Percentiles rank a stretch among this genome's conserved stretches.
Evolutionary conservation across 2,888 invertebrate species (phyloP).

Genomic region (Drosophila meridiana): DNA sequence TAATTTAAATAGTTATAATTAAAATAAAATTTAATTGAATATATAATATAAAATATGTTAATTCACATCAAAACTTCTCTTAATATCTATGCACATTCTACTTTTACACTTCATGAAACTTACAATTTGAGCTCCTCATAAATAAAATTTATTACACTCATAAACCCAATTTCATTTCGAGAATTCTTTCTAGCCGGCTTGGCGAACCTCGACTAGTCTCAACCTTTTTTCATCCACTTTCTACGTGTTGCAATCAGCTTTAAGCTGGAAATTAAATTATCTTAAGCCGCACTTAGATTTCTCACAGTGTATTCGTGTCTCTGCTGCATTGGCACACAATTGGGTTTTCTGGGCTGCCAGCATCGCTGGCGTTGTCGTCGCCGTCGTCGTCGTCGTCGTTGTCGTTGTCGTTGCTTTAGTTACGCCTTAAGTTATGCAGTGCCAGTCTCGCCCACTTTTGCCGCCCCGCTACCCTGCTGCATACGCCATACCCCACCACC

Average conservation of each 20-base stretch:
- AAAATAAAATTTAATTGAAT: too few species aligned
- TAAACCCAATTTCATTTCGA: neutral
- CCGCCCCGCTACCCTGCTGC: neutral
- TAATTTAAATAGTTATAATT: neutral
- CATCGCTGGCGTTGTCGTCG: slow-evolving; percentile 19
- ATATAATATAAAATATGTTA: too few species aligned
- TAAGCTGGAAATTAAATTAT: slow-evolving; percentile 18
- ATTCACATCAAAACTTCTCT: too few species aligned
- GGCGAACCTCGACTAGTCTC: neutral
- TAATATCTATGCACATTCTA: neutral
- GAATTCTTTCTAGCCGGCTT: neutral
- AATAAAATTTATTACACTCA: neutral
- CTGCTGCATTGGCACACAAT: slow-evolving; percentile 72
- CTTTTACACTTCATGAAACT: neutral
- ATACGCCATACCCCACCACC: neutral
- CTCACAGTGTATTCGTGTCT: slow-evolving; percentile 54
- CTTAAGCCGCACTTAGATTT: slow-evolving; percentile 28
- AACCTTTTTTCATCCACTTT: neutral
- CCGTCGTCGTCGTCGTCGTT: slow-evolving; percentile 15
- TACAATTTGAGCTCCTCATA: neutral
- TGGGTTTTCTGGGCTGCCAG: slow-evolving; percentile 56
- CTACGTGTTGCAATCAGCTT: slow-evolving; percentile 3
- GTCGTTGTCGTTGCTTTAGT: slow-evolving; percentile 50
- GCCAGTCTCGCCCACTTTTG: slow-evolving; percentile 46
- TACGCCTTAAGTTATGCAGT: slow-evolving; percentile 75